A percentile compares a stretch with the other conserved stretches of the same genome.
These are phyloP conservation scores for Palloptera scutellata DNA, from an alignment of 2,888 invertebrate genomes.

Conservation along the genomic window DNA sequence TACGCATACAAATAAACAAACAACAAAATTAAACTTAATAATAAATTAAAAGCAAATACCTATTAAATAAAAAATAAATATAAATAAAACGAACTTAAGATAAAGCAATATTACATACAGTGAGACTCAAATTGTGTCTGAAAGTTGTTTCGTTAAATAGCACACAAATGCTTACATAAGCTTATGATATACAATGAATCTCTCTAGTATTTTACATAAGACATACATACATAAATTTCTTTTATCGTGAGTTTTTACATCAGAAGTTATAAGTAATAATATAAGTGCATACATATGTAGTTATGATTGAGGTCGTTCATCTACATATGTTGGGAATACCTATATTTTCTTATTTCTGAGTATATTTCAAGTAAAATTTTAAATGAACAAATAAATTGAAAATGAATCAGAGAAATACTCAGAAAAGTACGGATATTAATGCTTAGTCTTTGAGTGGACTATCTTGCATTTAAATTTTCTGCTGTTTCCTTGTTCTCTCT, in stretches of 20 bases:
- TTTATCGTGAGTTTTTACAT: background rate
- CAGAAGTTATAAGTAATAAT: background rate
- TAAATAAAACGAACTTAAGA: constrained; percentile 9
- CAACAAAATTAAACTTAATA: background rate
- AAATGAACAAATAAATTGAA: too few relatives aligned
- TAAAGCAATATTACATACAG: constrained; percentile 3
- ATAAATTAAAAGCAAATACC: too few relatives aligned
- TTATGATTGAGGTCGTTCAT: background rate
- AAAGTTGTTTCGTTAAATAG: background rate
- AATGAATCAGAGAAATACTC: too few relatives aligned
- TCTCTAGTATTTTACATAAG: too few relatives aligned
- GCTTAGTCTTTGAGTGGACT: too few relatives aligned
- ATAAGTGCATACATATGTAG: background rate
- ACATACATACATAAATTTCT: background rate
- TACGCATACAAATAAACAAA: constrained; percentile 4
- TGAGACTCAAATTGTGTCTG: too few relatives aligned
- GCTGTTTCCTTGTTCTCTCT: too few relatives aligned
- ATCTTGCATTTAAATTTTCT: too few relatives aligned
- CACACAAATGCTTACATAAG: constrained; percentile 12
- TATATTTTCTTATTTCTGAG: too few relatives aligned
- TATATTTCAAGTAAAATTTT: too few relatives aligned
- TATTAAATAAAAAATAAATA: background rate
- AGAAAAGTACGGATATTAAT: too few relatives aligned
- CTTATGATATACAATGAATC: background rate
- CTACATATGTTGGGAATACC: too few relatives aligned